Percentiles rank a stretch among this genome's conserved stretches.
These are phyloP conservation scores for Intellagama lesueurii DNA, from an alignment of 2,797 vertebrate genomes.

Conservation along the genomic window DNA sequence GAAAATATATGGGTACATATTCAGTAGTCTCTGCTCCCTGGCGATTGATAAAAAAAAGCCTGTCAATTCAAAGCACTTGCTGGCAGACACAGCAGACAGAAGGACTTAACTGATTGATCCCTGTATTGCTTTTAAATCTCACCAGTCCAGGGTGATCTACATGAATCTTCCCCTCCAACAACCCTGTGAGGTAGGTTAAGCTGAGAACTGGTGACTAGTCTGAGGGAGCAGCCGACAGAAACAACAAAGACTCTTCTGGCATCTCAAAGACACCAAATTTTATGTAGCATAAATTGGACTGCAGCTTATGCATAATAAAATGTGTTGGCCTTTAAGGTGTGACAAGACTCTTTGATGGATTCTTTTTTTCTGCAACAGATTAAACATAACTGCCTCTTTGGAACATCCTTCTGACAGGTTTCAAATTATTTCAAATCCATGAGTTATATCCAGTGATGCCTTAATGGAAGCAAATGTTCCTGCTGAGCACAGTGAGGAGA, in stretches of 20 bases:
- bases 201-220: neutral
- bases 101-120: neutral
- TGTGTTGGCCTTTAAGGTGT: neutral
- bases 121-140: neutral
- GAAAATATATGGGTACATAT: neutral
- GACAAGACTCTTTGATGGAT: neutral
- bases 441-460: neutral
- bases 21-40: neutral
- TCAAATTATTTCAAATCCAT: neutral
- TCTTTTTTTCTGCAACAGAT: too few relatives aligned
- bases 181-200: neutral
- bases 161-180: neutral
- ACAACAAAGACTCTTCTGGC: too few relatives aligned
- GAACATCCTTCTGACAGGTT: too few relatives aligned
- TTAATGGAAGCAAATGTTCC: neutral
- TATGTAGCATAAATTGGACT: too few relatives aligned
- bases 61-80: neutral
- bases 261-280: too few relatives aligned
- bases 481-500: neutral
- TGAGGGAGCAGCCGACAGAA: too few relatives aligned
- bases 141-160: neutral
- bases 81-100: neutral
- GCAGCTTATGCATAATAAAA: too few relatives aligned
- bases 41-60: neutral
- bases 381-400: neutral